Base-by-base conservation (phyloP, 2,113 vertebrate species). In the Burhinus bistriatus region DNA sequence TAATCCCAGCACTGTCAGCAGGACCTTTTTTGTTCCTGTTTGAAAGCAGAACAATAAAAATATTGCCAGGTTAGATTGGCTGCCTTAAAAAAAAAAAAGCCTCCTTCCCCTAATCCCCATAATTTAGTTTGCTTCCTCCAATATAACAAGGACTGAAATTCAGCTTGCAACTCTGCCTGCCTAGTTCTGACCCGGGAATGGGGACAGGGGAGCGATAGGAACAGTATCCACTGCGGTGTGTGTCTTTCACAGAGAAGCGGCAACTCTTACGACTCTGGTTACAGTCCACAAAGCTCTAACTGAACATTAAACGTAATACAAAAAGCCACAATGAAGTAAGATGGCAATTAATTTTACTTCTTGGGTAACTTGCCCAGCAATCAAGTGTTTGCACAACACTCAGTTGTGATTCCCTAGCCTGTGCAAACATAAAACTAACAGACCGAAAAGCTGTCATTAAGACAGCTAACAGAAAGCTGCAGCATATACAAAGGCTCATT, bases 121-220 rank as follows among this genome's bases (percentile, higher is more conserved):
- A 45, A 76, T 61, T 64, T 45, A 49, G 2, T 49, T 85, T 76
- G 13, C 23, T 15, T 68, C 9, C 16, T 14, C 18, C 27, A 19
- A 19, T 32, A 47, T 5, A 69, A 54, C 12, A 69, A 40, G 61
- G 49, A 69, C 55, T 13, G 86, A 89, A 88, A 51, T 36, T 65
- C 40, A 70, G 4, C 38, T 77, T 82, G 29, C 21, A 34, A 47
- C 29, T 80, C 6, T 2, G 25, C 21, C 55, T 64, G 15, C 55
- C 14, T 8, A 26, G 30, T 21, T 65, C 59, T 89, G 44, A 61
- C 11, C 25, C 32, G 51, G 32, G 11, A 82, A 38, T 1, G 0
- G 32, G 16, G 20, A 15, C 0, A 0, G 26, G 29, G 26, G 15
- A 85, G 49, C 0, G 0, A 38, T 18, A 36, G 25, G 23, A 85